Percentiles rank a stretch among this genome's conserved stretches.
phyloP scores from a whole-genome alignment of 2,797 vertebrate genomes.

The Odontamblyopus lacepedii region DNA sequence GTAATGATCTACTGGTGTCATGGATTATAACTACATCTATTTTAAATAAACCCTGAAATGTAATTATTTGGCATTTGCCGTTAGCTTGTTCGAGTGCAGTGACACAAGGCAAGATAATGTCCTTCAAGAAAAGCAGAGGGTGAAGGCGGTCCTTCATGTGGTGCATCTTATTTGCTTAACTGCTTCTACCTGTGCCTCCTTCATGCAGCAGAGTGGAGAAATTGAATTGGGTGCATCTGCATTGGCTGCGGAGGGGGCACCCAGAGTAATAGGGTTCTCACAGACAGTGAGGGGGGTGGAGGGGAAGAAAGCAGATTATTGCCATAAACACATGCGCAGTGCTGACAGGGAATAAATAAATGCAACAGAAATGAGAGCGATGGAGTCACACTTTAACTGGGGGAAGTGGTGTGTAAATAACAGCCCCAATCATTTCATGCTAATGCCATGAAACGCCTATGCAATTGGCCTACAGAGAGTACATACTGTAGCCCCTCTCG shows the following conservation, averaged over 20 bases:
- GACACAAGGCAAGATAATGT: conserved; percentile 44
- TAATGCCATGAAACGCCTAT: conserved; percentile 49
- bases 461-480: conserved; percentile 13
- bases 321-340: conserved; percentile 62
- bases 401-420: conserved; percentile 65
- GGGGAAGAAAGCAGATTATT: conserved; percentile 57
- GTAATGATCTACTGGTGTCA: too few species aligned
- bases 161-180: not conserved
- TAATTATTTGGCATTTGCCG: not conserved
- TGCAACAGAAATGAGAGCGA: conserved; percentile 56
- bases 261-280: conserved; percentile 59
- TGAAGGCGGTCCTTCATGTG: conserved; percentile 27
- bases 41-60: too few species aligned
- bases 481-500: conserved; percentile 12
- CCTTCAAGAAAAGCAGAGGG: conserved; percentile 43
- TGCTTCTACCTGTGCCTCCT: conserved; percentile 26
- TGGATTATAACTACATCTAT: too few species aligned
- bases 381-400: conserved; percentile 51
- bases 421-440: conserved; percentile 63
- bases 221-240: conserved; percentile 62
- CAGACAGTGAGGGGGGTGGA: conserved; percentile 29
- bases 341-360: conserved; percentile 70
- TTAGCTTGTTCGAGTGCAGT: conserved; percentile 28
- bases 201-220: conserved; percentile 44
- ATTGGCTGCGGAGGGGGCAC: conserved; percentile 44